Evolutionary conservation across 2,113 vertebrate species (phyloP).

Genomic region (Chascanopsetta lugubris): DNA sequence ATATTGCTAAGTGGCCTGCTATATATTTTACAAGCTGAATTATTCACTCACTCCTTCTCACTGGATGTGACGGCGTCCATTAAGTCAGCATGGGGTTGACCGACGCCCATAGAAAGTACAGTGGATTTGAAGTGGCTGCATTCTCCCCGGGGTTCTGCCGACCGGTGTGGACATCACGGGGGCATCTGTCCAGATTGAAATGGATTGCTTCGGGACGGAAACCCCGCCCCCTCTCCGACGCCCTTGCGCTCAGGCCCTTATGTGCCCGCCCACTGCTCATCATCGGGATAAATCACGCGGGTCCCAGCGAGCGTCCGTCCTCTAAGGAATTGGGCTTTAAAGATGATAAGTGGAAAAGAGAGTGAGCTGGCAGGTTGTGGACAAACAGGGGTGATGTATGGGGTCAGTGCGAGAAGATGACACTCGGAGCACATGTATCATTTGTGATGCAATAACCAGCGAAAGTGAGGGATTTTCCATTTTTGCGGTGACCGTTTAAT

Average conservation of each 20-base stretch:
- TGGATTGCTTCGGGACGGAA: conserved; percentile 26
- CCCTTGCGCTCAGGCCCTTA: neutral
- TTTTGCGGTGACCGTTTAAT: conserved; percentile 21
- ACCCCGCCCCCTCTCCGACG: neutral
- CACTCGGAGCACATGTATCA: conserved; percentile 6
- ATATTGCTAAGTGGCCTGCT: conserved; percentile 36
- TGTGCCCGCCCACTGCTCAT: conserved; percentile 7
- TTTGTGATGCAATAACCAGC: neutral
- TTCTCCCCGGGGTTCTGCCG: conserved; percentile 40
- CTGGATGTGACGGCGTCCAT: conserved; percentile 38
- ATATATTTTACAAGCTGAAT: conserved; percentile 52
- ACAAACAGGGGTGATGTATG: conserved; percentile 29
- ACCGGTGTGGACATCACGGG: conserved; percentile 17
- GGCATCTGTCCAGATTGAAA: conserved; percentile 38
- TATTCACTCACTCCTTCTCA: conserved; percentile 36
- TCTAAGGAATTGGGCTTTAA: conserved; percentile 25
- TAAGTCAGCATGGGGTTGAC: conserved; percentile 22
- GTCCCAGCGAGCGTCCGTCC: conserved; percentile 13
- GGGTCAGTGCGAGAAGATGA: conserved; percentile 18
- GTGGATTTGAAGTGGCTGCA: conserved; percentile 36
- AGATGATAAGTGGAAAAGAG: conserved; percentile 54
- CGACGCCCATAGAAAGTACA: conserved; percentile 24
- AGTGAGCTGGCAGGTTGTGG: conserved; percentile 13
- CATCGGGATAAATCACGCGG: conserved; percentile 40
- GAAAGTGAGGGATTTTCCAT: conserved; percentile 41